phyloP scores from a whole-genome alignment of 2,888 invertebrate genomes.

The Epiblema foenella region DNA sequence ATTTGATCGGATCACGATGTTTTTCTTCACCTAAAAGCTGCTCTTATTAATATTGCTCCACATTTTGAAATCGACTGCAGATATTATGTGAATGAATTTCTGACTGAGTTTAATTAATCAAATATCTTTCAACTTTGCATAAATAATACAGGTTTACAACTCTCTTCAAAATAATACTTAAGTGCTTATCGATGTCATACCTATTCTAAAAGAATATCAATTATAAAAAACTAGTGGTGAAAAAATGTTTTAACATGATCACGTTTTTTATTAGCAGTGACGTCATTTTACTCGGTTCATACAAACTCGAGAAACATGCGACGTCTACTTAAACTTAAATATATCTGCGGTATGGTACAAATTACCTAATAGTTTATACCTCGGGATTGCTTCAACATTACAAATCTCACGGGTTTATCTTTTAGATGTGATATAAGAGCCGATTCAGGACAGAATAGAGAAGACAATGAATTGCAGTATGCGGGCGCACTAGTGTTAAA shows the following conservation, averaged over 20 bases:
- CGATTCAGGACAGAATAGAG: conserved; percentile 19
- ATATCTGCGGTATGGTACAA: conserved; percentile 16
- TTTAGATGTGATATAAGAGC: conserved; percentile 16
- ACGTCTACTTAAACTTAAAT: background rate
- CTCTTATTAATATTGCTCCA: too few relatives aligned
- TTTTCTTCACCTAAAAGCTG: too few relatives aligned
- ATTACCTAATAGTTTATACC: conserved; percentile 38
- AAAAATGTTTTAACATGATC: too few relatives aligned
- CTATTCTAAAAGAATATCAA: too few relatives aligned
- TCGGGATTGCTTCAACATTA: conserved; percentile 2
- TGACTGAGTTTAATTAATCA: background rate
- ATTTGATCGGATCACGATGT: too few relatives aligned
- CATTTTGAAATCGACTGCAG: too few relatives aligned
- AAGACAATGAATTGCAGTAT: conserved; percentile 32
- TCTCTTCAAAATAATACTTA: too few relatives aligned
- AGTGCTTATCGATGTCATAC: too few relatives aligned
- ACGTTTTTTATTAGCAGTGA: too few relatives aligned
- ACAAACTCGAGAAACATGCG: background rate
- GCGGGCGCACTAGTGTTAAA: conserved; percentile 33
- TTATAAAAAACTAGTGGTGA: too few relatives aligned
- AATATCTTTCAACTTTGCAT: background rate
- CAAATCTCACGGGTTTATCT: conserved; percentile 18
- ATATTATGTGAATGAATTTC: too few relatives aligned
- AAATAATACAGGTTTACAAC: too few relatives aligned
- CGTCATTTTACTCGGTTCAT: background rate